Base-by-base conservation (phyloP, 2,113 vertebrate genomes). In the Etheostoma spectabile region DNA sequence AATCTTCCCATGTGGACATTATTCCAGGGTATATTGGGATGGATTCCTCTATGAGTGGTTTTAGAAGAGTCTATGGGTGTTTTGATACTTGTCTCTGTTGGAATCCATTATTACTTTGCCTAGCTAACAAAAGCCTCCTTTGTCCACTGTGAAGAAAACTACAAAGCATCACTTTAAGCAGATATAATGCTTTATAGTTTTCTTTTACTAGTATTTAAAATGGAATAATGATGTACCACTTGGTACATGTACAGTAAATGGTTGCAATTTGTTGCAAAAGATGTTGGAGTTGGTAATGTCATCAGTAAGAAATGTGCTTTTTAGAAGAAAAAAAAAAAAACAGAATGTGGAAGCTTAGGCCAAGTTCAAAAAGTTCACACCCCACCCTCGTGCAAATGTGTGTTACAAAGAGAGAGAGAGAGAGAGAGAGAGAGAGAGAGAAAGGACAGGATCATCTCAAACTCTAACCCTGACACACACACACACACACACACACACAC, bases 251-350 rank as follows among this genome's bases (percentile, higher is more conserved):
- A 42, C 38, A 42, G 38, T 42, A 79, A 82, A 67, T 53, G 79
- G 79, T 67, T 79, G 70, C 74, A 81, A 76, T 76, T 63, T 63
- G 64, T 42, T 42, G 38, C 38, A 63, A 60, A 59, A 68, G 69
- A 86, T 70, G 75, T 38, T 63, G 45, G 21, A 63, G 75, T 67
- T 35, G 5, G 19, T 73, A 24, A 69, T 61, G 75, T 89, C 77
- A 84, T 38, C 15, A 4, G 63, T 71, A n/a, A 79, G 55, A 87
- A 87, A 89, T 77, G 75, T 33, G 48, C 21, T 75, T 78, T 74
- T 13, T 52, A 63, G 27, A 24, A 15, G 21, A 48, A 70, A 60
- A 46, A 12, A 15, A 60, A 2, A 42, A 42, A 42, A 1, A 5
- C 21, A 70, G 70, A 74, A 77, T 75, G 13, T 52, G 8, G 46